Evolutionary conservation across 2,797 vertebrate genomes (phyloP).

Genomic region (Fratercula arctica): DNA sequence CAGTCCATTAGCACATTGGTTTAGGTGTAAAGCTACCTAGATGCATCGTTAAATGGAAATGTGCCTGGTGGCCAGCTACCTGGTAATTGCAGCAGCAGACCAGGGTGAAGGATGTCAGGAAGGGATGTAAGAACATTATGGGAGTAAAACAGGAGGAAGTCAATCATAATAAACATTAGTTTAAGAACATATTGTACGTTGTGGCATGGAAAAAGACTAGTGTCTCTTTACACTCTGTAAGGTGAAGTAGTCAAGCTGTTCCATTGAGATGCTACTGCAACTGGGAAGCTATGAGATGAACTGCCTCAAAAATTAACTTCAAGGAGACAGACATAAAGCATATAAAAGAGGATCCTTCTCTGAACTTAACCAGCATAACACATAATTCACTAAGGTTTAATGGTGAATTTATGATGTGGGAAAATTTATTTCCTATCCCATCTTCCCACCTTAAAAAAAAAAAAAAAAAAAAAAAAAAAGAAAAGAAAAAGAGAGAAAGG

Average conservation of each 20-base stretch:
- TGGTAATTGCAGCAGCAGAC: background rate
- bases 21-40: background rate
- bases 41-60: background rate
- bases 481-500: background rate
- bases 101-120: background rate
- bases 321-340: background rate
- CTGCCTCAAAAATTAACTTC: slow-evolving; percentile 3
- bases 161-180: background rate
- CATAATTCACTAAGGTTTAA: background rate
- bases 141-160: background rate
- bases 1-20: background rate
- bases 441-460: background rate
- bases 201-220: background rate
- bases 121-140: background rate
- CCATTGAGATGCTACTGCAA: background rate
- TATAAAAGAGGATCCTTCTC: background rate
- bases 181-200: background rate
- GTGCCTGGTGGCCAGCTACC: background rate
- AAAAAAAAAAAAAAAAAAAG: background rate
- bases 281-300: background rate
- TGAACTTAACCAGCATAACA: background rate
- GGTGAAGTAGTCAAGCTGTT: background rate
- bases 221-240: background rate
- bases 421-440: slow-evolving; percentile 3
- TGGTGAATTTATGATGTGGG: background rate